Percentiles rank a stretch among this genome's conserved stretches.
Evolutionary conservation across 2,113 vertebrate species (phyloP).

Genomic region (Rhineura floridana): DNA sequence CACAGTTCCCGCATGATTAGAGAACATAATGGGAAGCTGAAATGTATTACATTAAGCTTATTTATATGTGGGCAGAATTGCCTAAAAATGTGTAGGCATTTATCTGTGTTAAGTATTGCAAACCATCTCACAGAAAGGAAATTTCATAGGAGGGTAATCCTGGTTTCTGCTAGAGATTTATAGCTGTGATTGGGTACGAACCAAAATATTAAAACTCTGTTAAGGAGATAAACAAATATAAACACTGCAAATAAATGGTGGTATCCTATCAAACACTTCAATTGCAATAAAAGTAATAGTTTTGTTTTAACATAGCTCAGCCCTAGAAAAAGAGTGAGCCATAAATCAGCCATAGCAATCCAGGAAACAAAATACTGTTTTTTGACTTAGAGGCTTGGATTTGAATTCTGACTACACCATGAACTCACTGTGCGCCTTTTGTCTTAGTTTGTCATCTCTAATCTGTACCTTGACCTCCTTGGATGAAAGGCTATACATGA

Average conservation of each 20-base stretch:
- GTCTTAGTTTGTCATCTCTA: not conserved
- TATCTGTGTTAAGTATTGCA: not conserved
- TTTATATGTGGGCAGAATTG: not conserved
- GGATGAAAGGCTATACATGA: no score
- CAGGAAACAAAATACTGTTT: not conserved
- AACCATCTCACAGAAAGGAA: not conserved
- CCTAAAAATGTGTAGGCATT: not conserved
- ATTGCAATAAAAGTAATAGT: not conserved
- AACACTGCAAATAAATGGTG: accelerated
- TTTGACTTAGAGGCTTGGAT: not conserved
- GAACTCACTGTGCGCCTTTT: not conserved
- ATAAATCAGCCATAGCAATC: not conserved
- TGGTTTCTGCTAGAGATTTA: not conserved
- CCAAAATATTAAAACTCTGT: not conserved
- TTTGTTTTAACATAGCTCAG: not conserved
- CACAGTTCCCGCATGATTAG: not conserved
- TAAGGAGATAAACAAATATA: not conserved
- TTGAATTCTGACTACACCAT: not conserved
- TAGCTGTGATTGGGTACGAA: not conserved
- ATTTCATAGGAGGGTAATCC: not conserved
- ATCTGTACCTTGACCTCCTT: no score
- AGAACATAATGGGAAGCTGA: not conserved
- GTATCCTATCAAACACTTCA: accelerated
- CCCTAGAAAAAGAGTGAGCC: not conserved
- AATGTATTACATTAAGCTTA: not conserved